phyloP scores from a whole-genome alignment of 2,888 invertebrate species.

The Archips crataeganus region DNA sequence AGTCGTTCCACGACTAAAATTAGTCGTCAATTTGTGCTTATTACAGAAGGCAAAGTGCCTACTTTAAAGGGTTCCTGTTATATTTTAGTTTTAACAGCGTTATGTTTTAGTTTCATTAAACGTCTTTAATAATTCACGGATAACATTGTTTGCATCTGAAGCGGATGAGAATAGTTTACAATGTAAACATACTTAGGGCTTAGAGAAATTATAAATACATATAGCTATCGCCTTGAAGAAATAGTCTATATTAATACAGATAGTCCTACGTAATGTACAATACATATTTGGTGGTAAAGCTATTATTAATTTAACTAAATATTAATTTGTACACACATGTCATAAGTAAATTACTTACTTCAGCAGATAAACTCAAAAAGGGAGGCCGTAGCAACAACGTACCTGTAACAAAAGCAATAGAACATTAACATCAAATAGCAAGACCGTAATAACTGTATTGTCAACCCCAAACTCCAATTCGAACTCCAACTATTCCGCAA shows the following conservation, averaged over 20 bases:
- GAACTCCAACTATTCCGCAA: slow-evolving; percentile 8
- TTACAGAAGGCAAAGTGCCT: slow-evolving; percentile 47
- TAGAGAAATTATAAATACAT: too few relatives aligned
- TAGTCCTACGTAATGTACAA: too few relatives aligned
- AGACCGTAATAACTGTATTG: not conserved
- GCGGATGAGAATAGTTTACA: slow-evolving; percentile 3
- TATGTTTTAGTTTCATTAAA: not conserved
- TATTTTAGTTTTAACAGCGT: slow-evolving; percentile 17
- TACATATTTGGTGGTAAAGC: too few relatives aligned
- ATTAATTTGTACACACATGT: too few relatives aligned
- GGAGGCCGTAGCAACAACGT: not conserved
- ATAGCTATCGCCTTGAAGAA: not conserved
- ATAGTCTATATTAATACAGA: not conserved
- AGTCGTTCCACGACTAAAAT: slow-evolving; percentile 70
- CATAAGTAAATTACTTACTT: not conserved
- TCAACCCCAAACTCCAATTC: not conserved
- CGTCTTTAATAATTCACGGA: slow-evolving; percentile 3
- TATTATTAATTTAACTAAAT: too few relatives aligned
- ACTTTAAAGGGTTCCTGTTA: slow-evolving; percentile 45
- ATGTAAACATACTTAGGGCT: slow-evolving; percentile 9
- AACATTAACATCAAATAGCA: slow-evolving; percentile 1
- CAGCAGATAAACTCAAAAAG: not conserved
- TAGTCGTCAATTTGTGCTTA: slow-evolving; percentile 66
- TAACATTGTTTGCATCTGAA: slow-evolving; percentile 8
- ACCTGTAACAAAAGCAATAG: slow-evolving; percentile 27